Evolutionary conservation across 2,113 vertebrate species (phyloP).

Genomic region (Ophiodon elongatus): DNA sequence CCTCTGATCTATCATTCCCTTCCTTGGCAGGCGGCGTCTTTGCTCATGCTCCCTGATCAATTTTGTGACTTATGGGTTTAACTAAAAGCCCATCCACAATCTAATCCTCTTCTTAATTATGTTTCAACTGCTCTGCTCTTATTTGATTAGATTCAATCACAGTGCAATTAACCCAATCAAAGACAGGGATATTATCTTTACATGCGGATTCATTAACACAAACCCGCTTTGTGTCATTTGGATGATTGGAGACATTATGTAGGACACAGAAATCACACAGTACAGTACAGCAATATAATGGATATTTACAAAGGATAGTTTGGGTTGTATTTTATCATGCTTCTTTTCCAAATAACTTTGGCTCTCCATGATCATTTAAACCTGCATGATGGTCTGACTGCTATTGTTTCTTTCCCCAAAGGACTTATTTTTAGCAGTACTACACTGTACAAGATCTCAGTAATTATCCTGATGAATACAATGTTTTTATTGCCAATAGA

Average conservation of each 20-base stretch:
- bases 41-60: constrained; percentile 62
- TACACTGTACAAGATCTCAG: not conserved
- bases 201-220: constrained; percentile 45
- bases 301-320: not conserved
- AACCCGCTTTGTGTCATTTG: constrained; percentile 26
- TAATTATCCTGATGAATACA: not conserved
- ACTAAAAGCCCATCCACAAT: constrained; percentile 64
- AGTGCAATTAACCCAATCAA: constrained; percentile 63
- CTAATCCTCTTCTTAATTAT: constrained; percentile 71
- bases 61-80: constrained; percentile 66
- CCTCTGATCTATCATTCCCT: constrained; percentile 49
- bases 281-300: not conserved
- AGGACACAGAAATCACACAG: not conserved
- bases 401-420: not conserved
- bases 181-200: constrained; percentile 57
- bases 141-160: constrained; percentile 70
- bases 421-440: not conserved
- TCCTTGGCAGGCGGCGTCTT: constrained; percentile 31
- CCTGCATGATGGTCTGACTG: not conserved
- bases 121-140: constrained; percentile 66
- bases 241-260: constrained; percentile 21
- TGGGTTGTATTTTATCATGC: not conserved
- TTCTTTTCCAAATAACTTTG: not conserved
- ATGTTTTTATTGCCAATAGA: not conserved
- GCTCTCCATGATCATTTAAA: not conserved